phyloP scores from a whole-genome alignment of 2,888 invertebrate genomes.

The Diadegma fenestrale region DNA sequence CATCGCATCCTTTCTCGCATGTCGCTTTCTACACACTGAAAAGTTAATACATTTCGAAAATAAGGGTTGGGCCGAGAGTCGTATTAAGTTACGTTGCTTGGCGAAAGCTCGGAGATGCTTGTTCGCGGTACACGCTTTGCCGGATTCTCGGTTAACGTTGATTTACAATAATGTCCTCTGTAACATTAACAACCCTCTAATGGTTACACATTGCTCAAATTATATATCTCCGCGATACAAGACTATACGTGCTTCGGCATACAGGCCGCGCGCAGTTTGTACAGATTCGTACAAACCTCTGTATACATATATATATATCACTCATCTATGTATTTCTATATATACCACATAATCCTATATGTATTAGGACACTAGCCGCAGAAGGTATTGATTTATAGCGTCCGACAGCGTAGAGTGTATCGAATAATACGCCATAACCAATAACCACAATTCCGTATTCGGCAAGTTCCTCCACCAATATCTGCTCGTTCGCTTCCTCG shows the following conservation, averaged over 20 bases:
- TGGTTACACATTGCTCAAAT: constrained; percentile 80
- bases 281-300: constrained; percentile 57
- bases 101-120: constrained; percentile 73
- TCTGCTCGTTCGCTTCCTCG: not conserved
- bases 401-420: constrained; percentile 68
- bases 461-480: constrained; percentile 34
- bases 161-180: constrained; percentile 81
- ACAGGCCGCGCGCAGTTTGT: constrained; percentile 25
- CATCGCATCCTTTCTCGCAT: not conserved
- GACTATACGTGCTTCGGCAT: constrained; percentile 43
- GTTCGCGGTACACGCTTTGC: constrained; percentile 70
- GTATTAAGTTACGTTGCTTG: constrained; percentile 75
- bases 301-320: constrained; percentile 1
- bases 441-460: constrained; percentile 49
- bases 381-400: constrained; percentile 75
- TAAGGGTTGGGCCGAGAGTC: constrained; percentile 55
- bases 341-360: constrained; percentile 36
- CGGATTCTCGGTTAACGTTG: constrained; percentile 79
- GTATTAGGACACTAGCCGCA: constrained; percentile 50
- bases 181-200: constrained; percentile 80
- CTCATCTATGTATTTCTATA: constrained; percentile 45
- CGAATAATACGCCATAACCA: constrained; percentile 68
- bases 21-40: not conserved
- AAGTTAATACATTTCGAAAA: constrained; percentile 16
- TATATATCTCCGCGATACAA: constrained; percentile 70